Evolutionary conservation across 92 coral and sea anemone species (phyloP), one percentile per base, ranked within the genome.

Genomic region (Porites lobata): DNA sequence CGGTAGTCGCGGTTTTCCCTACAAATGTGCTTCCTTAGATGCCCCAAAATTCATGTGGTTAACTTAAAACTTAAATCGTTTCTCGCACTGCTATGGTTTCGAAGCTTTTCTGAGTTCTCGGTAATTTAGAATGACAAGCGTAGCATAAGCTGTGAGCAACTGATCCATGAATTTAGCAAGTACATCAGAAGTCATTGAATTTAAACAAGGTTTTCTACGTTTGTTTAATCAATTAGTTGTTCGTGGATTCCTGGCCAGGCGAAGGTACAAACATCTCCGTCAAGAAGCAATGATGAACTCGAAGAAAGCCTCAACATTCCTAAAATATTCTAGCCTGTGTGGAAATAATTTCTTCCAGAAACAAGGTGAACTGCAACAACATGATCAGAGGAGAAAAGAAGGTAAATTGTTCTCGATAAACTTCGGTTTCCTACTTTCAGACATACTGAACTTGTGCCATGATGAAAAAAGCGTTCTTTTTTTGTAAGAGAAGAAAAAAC

Each of bases 171-270:
- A 56, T 14, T 56, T 14, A 56, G 61, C 15, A 56, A 10, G 61
- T 56, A 14, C 11, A 56, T 10, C 14, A 10, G 61, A 12, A 38
- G 5, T 38, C 47, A 38, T 38, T 38, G 47, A 38, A 38, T 38
- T 38, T 38, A 38, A 38, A 38, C 47, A 67, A 67, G 24, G 22
- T 67, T 63, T 29, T 20, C 9, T 72, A 12, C 1, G 1, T 72
- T 50, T 5, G 1, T 14, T 73, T 77, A 68, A 38, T 38, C 47
- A 38, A 38, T 38, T 38, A 96, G 99, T 89, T 77, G 99, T 90
- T 14, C 99, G 98, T 43, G 99, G 98, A 21, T 96, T 96, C 81
- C 88, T 96, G 85, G 84, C 91, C 47, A 89, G 96, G 59, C 92
- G 96, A 82, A 90, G 91, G 56, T 95, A 82, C 64, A 93, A 90